These are phyloP conservation scores for Solen grandis DNA, from an alignment of 1,140 invertebrate species.

Conservation along the genomic window DNA sequence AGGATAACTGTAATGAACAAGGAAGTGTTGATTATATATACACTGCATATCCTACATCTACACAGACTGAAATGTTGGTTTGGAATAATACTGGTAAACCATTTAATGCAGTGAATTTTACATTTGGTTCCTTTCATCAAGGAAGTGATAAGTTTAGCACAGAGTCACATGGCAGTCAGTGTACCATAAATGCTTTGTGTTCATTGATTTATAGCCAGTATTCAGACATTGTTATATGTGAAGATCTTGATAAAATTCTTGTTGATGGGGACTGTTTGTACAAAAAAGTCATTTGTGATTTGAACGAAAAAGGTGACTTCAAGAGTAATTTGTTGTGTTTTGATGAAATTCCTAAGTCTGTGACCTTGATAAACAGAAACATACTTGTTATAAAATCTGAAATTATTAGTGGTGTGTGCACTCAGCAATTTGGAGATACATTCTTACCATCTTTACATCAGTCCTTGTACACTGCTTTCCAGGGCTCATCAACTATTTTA, in stretches of 20 bases:
- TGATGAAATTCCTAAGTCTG: slow-evolving; percentile 11
- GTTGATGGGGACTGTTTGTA: background rate
- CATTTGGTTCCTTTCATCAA: slow-evolving; percentile 10
- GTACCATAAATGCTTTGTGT: slow-evolving; percentile 7
- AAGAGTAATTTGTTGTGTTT: background rate
- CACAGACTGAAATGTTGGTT: background rate
- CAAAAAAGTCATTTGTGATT: background rate
- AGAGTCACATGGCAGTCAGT: background rate
- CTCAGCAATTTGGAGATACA: background rate
- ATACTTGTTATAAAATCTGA: background rate
- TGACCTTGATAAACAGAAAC: background rate
- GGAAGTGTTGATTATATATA: background rate
- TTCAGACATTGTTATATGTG: background rate
- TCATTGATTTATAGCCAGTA: slow-evolving; percentile 1
- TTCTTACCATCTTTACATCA: background rate
- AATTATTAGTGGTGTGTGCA: background rate
- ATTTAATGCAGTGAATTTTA: background rate
- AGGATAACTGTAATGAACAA: no score
- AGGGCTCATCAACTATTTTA: background rate
- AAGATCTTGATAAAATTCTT: background rate
- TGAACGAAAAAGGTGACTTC: background rate
- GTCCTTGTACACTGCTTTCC: background rate
- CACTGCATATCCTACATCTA: background rate
- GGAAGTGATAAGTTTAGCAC: background rate
- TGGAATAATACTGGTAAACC: background rate